Evolutionary conservation across 2,888 invertebrate genomes (phyloP).

Genomic region (Loripinus fragilis): DNA sequence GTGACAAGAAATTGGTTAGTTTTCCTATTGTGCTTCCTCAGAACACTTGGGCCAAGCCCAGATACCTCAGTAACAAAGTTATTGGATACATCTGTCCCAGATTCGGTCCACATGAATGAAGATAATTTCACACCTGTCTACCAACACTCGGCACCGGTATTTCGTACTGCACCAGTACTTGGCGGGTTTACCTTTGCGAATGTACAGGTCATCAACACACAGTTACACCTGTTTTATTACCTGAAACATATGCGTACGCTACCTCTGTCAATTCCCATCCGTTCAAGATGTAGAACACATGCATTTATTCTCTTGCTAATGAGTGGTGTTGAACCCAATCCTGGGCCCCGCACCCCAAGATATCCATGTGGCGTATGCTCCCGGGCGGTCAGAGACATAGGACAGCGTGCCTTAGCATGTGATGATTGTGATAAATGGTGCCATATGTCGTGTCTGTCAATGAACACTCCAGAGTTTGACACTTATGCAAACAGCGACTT

Average conservation of each 20-base stretch:
- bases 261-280: background rate
- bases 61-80: too few species aligned
- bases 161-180: too few species aligned
- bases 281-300: background rate
- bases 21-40: too few species aligned
- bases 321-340: constrained; percentile 11
- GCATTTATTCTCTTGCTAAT: background rate
- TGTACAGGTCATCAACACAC: too few species aligned
- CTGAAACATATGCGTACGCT: background rate
- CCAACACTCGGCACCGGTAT: too few species aligned
- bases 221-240: background rate
- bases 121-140: too few species aligned
- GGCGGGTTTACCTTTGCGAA: too few species aligned
- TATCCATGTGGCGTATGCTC: constrained; percentile 11
- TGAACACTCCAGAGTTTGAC: constrained; percentile 16
- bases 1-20: too few species aligned
- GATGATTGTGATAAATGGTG: constrained; percentile 21
- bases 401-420: constrained; percentile 2
- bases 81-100: too few species aligned
- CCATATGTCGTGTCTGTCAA: constrained; percentile 18
- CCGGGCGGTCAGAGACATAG: background rate
- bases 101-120: too few species aligned
- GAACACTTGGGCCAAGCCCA: too few species aligned
- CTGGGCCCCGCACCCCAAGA: background rate
- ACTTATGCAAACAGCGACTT: background rate